Evolutionary conservation across 2,888 invertebrate genomes (phyloP), one percentile per base, ranked within the genome.

Genomic region (Petrolisthes cinctipes): DNA sequence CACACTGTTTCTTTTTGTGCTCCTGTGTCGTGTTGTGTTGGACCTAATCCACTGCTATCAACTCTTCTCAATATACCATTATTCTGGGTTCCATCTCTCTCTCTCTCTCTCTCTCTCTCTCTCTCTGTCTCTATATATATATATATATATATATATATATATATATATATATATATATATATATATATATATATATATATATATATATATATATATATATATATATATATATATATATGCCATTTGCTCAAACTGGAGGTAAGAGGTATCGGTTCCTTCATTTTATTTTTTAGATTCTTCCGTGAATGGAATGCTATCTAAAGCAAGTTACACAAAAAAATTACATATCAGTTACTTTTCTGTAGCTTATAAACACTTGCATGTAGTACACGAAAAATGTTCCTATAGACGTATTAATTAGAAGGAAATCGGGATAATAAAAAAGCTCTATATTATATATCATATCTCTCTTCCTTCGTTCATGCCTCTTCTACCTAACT

Each of bases 21-120:
- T n/a, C n/a, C n/a, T n/a, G n/a, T n/a, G n/a, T n/a, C n/a, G n/a
- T 61, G 9, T 61, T 61, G 9, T 61, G 9, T 61, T 14, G 7
- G 9, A 9, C 61, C 14, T 14, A 9, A 7, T 61, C 61, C 14
- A 5, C 20, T 20, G 5, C n/a, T n/a, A 7, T n/a, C 73, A 5
- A 5, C 20, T n/a, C 20, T n/a, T 73, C 73, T 73, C n/a, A 14
- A 14, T 73, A 5, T 73, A 7, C 20, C 73, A 5, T 20, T 73
- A 14, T n/a, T 20, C n/a, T 20, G 5, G 5, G 14, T 20, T n/a
- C 73, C 5, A 14, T n/a, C n/a, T 73, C 73, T n/a, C 73, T 73
- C 73, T 6, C 73, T 73, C 73, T 73, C 7, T 73, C 7, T 73
- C n/a, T n/a, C 73, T n/a, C 73, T n/a, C 73, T 14, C n/a, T 73